These are phyloP conservation scores for Scytalopus superciliaris DNA, from an alignment of 2,113 vertebrate species.

Conservation along the genomic window DNA sequence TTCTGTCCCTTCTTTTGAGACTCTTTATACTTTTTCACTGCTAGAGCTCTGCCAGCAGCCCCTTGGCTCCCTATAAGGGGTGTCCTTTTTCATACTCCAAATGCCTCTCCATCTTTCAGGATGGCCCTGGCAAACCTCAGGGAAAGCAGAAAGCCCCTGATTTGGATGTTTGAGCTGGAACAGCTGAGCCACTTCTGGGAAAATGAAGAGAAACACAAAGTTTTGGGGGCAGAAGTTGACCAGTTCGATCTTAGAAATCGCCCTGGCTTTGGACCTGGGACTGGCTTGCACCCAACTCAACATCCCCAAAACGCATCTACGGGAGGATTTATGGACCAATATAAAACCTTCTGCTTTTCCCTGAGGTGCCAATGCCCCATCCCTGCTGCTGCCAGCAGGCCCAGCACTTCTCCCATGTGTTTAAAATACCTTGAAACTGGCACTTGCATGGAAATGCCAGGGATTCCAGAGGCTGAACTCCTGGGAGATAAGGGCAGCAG, in stretches of 20 bases:
- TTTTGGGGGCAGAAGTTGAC: fast-evolving
- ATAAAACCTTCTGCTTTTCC: neutral
- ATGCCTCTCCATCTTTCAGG: neutral
- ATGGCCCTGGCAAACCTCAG: neutral
- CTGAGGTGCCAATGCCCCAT: neutral
- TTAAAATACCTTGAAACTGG: neutral
- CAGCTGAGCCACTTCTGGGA: neutral
- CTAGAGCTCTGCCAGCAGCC: neutral
- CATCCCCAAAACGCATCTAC: fast-evolving
- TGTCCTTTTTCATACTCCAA: fast-evolving
- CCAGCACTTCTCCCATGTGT: neutral
- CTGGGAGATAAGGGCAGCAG: neutral
- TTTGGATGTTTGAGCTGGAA: neutral
- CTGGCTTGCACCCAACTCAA: neutral
- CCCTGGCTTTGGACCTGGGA: fast-evolving
- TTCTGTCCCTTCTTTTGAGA: neutral
- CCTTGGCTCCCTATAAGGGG: fast-evolving
- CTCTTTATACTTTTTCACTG: neutral
- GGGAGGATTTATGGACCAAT: fast-evolving
- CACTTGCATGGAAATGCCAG: neutral
- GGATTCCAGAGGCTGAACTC: neutral
- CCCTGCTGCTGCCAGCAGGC: neutral
- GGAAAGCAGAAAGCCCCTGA: neutral
- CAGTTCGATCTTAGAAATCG: neutral
- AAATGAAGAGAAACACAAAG: neutral